Percentiles rank a stretch among this genome's conserved stretches.
These are phyloP conservation scores for Oligia latruncula DNA, from an alignment of 2,888 invertebrate genomes.

Conservation along the genomic window DNA sequence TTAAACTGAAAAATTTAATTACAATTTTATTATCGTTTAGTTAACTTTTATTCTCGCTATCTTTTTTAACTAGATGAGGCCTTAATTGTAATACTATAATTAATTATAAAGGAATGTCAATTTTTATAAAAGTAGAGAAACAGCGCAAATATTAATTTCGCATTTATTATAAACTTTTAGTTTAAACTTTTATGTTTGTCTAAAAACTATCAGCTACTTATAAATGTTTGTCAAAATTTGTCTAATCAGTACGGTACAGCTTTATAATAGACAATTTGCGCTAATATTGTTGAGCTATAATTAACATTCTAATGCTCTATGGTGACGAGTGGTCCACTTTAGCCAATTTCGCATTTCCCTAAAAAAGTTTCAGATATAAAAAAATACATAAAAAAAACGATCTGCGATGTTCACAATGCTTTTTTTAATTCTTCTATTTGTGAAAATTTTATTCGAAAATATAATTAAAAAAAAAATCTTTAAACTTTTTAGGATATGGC, in stretches of 20 bases:
- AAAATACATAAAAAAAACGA: background rate
- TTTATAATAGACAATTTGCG: slow-evolving; percentile 32
- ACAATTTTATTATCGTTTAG: slow-evolving; percentile 22
- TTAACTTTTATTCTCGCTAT: slow-evolving; percentile 25
- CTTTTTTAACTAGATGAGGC: slow-evolving; percentile 49
- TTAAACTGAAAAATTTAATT: slow-evolving; percentile 20
- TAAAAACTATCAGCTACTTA: slow-evolving; percentile 63
- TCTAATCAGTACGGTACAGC: slow-evolving; percentile 38
- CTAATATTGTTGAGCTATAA: slow-evolving; percentile 31
- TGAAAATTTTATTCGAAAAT: background rate
- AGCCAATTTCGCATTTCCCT: background rate
- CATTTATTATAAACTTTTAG: slow-evolving; percentile 42
- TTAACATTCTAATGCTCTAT: slow-evolving; percentile 30
- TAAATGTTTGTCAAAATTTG: slow-evolving; percentile 19
- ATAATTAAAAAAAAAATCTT: background rate
- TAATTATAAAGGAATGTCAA: slow-evolving; percentile 64
- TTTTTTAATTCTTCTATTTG: too few relatives aligned
- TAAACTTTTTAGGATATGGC: slow-evolving; percentile 7
- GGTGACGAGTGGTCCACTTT: too few relatives aligned
- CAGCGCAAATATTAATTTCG: slow-evolving; percentile 34
- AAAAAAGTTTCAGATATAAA: background rate
- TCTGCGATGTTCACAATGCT: background rate
- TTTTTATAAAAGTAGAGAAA: slow-evolving; percentile 61
- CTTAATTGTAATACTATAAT: slow-evolving; percentile 44
- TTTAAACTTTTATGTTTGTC: slow-evolving; percentile 37